Evolutionary conservation across 2,888 invertebrate species (phyloP).

Genomic region (Colletes collaris): DNA sequence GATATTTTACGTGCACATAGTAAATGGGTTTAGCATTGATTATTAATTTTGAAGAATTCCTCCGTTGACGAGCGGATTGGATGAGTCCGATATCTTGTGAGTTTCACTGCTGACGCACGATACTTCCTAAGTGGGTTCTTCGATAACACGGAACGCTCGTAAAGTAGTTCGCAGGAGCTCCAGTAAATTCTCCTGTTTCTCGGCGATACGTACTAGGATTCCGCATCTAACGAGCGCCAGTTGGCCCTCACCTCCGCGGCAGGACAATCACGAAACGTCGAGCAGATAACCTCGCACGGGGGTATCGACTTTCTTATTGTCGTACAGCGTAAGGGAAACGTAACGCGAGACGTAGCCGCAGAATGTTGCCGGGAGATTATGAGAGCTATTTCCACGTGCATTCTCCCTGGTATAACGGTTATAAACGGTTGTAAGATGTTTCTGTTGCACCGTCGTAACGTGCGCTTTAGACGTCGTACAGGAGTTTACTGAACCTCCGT

Average conservation of each 20-base stretch:
- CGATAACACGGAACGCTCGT: conserved; percentile 57
- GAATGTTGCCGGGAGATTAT: conserved; percentile 55
- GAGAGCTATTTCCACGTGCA: conserved; percentile 51
- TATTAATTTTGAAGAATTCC: no score
- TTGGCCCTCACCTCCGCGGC: conserved; percentile 20
- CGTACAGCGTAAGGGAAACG: conserved; percentile 50
- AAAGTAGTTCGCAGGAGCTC: conserved; percentile 43
- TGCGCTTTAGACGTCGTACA: not conserved
- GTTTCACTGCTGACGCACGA: conserved; percentile 22
- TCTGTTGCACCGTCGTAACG: not conserved
- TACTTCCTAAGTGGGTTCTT: conserved; percentile 47
- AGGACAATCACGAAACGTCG: conserved; percentile 51
- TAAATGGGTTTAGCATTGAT: no score
- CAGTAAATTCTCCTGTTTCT: conserved; percentile 47
- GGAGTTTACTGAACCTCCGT: conserved; percentile 15
- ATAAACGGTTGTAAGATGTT: conserved; percentile 36
- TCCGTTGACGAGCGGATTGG: not conserved
- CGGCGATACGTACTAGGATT: conserved; percentile 35
- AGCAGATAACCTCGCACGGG: conserved; percentile 60
- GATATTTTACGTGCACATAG: no score
- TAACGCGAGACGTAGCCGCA: conserved; percentile 62
- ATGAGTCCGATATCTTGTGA: not conserved
- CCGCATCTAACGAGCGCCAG: conserved; percentile 54
- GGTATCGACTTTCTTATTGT: conserved; percentile 68
- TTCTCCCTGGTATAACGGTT: conserved; percentile 25